Base-by-base conservation (phyloP, 2,113 vertebrate genomes). In the Willisornis vidua region DNA sequence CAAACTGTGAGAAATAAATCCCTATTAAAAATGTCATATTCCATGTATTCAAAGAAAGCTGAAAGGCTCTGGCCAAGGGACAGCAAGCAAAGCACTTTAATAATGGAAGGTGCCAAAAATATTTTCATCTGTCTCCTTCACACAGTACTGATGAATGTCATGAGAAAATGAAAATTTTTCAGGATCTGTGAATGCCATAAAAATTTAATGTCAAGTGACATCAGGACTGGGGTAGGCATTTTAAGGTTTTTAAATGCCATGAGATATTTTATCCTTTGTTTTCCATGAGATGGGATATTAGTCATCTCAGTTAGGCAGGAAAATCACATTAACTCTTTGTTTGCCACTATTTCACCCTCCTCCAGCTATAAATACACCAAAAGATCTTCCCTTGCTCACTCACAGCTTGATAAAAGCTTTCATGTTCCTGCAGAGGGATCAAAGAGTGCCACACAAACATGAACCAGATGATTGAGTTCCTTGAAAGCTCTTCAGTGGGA, bases 191-290 rank as follows among this genome's bases (percentile, higher is more conserved):
- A 93, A 51, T 41, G 45, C 59, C 68, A 52, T 77, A 59, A 93
- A 95, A 94, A 90, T 68, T 72, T 89, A 90, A 94, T 87, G 86
- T 71, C 91, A 95, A 78, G 78, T 93, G 86, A 94, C 68, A 90
- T 84, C 91, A 85, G 52, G 61, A 72, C 65, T 67, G 18, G 41
- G n/a, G 31, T 51, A 89, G 91, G 65, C 89, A 81, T 90, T 89
- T 96, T 59, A 63, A 48, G 59, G 65, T 13, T 96, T 90, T 75
- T 52, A 94, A 96, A 96, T 92, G 89, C 86, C 93, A 87, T 0
- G 2, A 84, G 68, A 57, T 55, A 84, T 89, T 94, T 96, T 89
- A 92, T 94, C 76, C 76, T 87, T 63, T 90, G 87, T 94, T 90
- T 92, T 90, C 76, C 65, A 48, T 19, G 65, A 94, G 73, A 84